Base-by-base conservation (phyloP, 2,797 vertebrate species). In the Epinephelus awoara region DNA sequence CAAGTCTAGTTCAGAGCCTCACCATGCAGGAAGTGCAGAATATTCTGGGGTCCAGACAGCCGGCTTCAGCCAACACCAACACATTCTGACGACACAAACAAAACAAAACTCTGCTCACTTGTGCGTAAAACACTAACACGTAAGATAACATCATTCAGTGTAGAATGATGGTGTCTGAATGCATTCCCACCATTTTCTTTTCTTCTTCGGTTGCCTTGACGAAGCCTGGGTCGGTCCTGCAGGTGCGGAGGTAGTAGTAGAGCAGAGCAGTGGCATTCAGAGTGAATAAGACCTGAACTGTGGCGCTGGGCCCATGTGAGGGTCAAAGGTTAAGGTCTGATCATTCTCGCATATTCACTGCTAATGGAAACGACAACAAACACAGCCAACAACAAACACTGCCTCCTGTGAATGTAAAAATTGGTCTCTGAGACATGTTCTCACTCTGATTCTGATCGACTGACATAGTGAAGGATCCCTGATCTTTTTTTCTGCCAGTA, bases 21-120 rank as follows among this genome's bases (percentile, higher is more conserved):
- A 99, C 98, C 96, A 99, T 97, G 90, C 98, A 99, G 0, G 96
- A 97, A 0, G 96, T 97, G 91, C 98, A 99, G 93, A 99, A 98
- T 2, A 97, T 95, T 80, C 97, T 95, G 76, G 96, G 96, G 87
- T 99, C 97, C 92, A 99, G 93, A 84, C 93, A 97, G 19, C 97
- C 97, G 0, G 96, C 96, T 92, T 99, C 98, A 71, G 97, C 98
- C 73, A 99, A 94, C 84, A 96, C 90, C 88, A 97, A 80, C 63
- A 99, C 96, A 71, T 96, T 98, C 98, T 99, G 95, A 83, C 80
- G 52, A 77, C 65, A 77, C 23, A 72, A n/a, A 54, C 17, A 27
- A 17, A 47, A 75, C 19, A 52, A 59, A 46, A 23, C 6, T 13
- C 15, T 17, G 8, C 44, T 68, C 3, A 29, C 62, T 2, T 5